Base-by-base conservation (phyloP, 2,113 vertebrate species). In the Lampris incognitus region DNA sequence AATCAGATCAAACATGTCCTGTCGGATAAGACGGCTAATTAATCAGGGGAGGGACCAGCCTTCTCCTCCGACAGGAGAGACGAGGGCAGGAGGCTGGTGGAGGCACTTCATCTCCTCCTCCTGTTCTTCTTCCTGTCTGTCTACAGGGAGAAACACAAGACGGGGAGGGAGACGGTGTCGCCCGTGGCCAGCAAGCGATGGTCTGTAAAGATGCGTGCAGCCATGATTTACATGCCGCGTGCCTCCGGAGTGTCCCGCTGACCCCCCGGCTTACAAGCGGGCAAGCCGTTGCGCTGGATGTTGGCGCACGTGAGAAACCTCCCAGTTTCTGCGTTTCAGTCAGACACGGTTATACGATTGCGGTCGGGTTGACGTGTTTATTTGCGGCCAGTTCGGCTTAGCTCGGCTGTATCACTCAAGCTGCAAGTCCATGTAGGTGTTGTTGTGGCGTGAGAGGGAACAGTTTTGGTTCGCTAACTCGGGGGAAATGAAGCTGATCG, bases 1-100 rank as follows among this genome's bases (percentile, higher is more conserved):
- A 89, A 91, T 91, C 88, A 83, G 87, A 90, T 93, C 89, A 83
- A 89, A 90, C 83, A 71, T 82, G 90, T 88, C 87, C 88, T 87
- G 87, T 89, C 87, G 79, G 86, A 92, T 89, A 91, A 88, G 86
- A 81, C 63, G 62, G 85, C 87, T 91, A 90, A 93, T 92, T 90
- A 93, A 88, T 92, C 88, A 84, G 80, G 61, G 77, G 82, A 83
- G 78, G 78, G 82, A 81, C 68, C 82, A 4, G 70, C 59, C 70
- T 62, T 83, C 75, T 87, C 83, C 77, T 81, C 76, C 80, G 87
- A 86, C 71, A 74, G 83, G 81, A 77, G 78, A 78, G 85, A 86
- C 62, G 82, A 73, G 85, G 72, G 69, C 63, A 86, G 72, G 76
- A 69, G 49, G 49, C 52, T 60, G 75, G 70, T 72, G 58, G 72